Evolutionary conservation across 2,113 vertebrate species (phyloP).

Genomic region (Tympanuchus pallidicinctus): DNA sequence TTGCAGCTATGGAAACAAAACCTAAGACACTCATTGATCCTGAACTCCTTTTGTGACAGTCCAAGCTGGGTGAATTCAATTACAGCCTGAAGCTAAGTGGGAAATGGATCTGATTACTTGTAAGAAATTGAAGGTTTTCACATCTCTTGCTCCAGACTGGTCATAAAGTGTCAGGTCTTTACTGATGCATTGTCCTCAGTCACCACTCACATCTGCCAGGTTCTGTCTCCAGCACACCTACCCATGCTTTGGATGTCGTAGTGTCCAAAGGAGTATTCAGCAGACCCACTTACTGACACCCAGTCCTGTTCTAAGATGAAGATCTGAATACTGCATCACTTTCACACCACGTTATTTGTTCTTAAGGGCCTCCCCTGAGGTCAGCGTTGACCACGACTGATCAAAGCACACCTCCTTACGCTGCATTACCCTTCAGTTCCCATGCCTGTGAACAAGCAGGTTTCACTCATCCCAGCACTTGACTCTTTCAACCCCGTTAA

Average conservation of each 20-base stretch:
- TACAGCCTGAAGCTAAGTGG: background rate
- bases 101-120: background rate
- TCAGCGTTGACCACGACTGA: background rate
- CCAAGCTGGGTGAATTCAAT: background rate
- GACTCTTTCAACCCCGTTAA: background rate
- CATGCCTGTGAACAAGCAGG: background rate
- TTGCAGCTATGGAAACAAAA: background rate
- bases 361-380: background rate
- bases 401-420: background rate
- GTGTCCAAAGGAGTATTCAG: background rate
- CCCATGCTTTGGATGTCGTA: background rate
- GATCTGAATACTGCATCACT: background rate
- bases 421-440: background rate
- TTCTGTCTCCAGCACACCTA: background rate
- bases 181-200: rapidly evolving
- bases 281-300: background rate
- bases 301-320: background rate
- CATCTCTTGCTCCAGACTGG: background rate
- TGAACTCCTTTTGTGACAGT: background rate
- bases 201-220: rapidly evolving
- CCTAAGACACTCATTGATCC: background rate
- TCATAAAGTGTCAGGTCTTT: background rate
- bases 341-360: background rate
- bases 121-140: background rate
- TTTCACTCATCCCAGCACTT: background rate